Percentiles rank a stretch among this genome's conserved stretches.
Evolutionary conservation across 2,797 vertebrate species (phyloP).

Genomic region (Pipistrellus pipistrellus): DNA sequence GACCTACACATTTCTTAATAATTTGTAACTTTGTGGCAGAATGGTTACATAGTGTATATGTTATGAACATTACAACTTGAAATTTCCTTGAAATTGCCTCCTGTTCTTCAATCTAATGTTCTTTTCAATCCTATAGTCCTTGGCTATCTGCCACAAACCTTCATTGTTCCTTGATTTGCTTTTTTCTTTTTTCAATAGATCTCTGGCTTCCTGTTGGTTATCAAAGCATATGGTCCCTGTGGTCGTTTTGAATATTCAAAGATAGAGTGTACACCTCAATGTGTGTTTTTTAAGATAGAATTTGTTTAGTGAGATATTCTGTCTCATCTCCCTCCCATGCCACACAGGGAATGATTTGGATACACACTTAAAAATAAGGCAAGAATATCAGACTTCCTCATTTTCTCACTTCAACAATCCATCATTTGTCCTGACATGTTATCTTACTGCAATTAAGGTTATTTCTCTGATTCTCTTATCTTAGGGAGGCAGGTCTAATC

Average conservation of each 20-base stretch:
- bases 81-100: slow-evolving; percentile 51
- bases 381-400: slow-evolving; percentile 57
- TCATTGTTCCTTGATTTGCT: not conserved
- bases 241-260: not conserved
- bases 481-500: not conserved
- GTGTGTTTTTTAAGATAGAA: not conserved
- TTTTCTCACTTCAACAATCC: slow-evolving; percentile 47
- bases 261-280: not conserved
- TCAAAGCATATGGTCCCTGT: not conserved
- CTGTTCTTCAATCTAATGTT: not conserved
- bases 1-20: not conserved
- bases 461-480: slow-evolving; percentile 24
- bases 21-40: not conserved
- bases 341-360: slow-evolving; percentile 45
- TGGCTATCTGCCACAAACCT: not conserved
- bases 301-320: slow-evolving; percentile 24
- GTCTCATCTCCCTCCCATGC: not conserved
- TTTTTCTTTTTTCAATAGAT: slow-evolving; percentile 33
- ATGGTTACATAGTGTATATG: not conserved
- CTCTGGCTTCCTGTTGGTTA: not conserved
- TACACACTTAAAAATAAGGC: not conserved
- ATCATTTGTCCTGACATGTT: slow-evolving; percentile 61
- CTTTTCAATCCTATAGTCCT: not conserved
- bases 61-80: slow-evolving; percentile 12
- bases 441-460: slow-evolving; percentile 17